These are phyloP conservation scores for Tapirus terrestris DNA, from an alignment of 2,113 vertebrate species.

Conservation along the genomic window DNA sequence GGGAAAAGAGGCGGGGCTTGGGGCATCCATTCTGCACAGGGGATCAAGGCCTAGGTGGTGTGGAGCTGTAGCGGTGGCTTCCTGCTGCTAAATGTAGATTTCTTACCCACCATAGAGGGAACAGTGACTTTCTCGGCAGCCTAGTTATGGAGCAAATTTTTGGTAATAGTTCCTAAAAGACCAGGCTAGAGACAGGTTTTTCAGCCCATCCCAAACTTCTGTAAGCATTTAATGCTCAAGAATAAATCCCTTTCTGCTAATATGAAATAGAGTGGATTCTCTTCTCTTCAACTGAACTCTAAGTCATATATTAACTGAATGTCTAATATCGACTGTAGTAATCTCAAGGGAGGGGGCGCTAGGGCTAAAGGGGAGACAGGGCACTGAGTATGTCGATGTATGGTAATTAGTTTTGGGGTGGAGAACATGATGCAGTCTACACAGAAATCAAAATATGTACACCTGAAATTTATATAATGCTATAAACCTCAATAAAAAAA, in stretches of 20 bases:
- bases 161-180: not conserved
- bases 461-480: too few species aligned
- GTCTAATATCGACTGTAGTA: not conserved
- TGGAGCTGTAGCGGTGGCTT: not conserved
- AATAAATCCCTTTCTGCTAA: not conserved
- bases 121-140: not conserved
- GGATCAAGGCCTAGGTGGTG: accelerated
- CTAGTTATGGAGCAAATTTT: not conserved
- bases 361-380: too few species aligned
- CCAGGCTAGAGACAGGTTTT: not conserved
- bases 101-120: not conserved
- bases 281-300: not conserved
- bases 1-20: accelerated
- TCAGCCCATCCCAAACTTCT: not conserved
- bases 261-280: not conserved
- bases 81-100: not conserved
- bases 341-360: not conserved
- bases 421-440: too few species aligned
- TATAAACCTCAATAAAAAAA: too few species aligned
- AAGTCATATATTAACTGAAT: not conserved
- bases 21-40: not conserved
- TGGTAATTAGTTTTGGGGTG: too few species aligned
- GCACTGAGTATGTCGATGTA: too few species aligned
- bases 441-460: too few species aligned
- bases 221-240: not conserved